phyloP scores from a whole-genome alignment of 2,113 vertebrate genomes.

The Psilopsiagon aymara region DNA sequence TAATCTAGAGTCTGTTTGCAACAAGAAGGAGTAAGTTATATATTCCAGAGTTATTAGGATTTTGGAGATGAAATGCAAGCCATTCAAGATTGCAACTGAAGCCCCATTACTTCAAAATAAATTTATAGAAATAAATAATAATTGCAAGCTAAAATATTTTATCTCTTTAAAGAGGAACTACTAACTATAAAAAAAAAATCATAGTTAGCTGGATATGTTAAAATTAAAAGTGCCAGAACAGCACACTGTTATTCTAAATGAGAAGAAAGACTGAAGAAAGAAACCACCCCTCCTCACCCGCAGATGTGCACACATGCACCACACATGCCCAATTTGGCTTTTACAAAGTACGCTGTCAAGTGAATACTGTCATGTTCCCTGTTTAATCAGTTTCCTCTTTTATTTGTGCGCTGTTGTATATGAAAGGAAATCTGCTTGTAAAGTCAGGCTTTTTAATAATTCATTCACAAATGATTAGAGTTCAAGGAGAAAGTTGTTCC shows the following conservation, averaged over 20 bases:
- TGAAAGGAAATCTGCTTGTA: conserved; percentile 58
- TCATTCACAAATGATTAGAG: conserved; percentile 59
- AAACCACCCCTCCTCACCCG: background rate
- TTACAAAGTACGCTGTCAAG: conserved; percentile 48
- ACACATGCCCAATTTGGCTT: conserved; percentile 53
- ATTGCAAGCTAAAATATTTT: conserved; percentile 2
- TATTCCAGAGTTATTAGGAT: background rate
- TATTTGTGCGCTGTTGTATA: conserved; percentile 36
- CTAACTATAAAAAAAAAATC: background rate
- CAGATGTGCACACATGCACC: conserved; percentile 13
- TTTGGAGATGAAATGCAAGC: background rate
- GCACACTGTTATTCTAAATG: background rate
- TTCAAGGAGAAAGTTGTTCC: conserved; percentile 50
- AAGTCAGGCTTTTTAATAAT: conserved; percentile 64
- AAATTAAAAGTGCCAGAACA: background rate
- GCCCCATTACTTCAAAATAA: background rate
- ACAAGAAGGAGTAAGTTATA: background rate
- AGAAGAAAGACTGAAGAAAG: background rate
- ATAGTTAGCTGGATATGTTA: background rate
- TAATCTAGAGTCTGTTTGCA: background rate
- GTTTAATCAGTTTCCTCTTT: conserved; percentile 64
- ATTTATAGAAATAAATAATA: background rate
- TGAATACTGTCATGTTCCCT: conserved; percentile 46
- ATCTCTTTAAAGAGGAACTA: background rate
- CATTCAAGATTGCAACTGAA: background rate